These are phyloP conservation scores for Rhadinocentrus ornatus DNA, from an alignment of 2,797 vertebrate genomes.

Conservation along the genomic window DNA sequence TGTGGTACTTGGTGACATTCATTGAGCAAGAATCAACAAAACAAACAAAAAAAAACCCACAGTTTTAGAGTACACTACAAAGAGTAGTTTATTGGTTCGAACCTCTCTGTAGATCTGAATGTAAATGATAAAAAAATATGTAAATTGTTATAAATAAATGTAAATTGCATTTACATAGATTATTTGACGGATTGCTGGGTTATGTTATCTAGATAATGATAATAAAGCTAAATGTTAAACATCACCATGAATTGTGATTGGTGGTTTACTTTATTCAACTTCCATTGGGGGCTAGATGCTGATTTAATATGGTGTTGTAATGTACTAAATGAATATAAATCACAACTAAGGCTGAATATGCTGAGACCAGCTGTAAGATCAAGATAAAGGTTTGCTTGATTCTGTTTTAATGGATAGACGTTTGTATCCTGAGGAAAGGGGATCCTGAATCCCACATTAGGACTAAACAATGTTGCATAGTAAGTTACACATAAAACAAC, in stretches of 20 bases:
- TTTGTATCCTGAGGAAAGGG: slow-evolving; percentile 14
- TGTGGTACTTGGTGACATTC: neutral
- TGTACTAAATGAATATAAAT: neutral
- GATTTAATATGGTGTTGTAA: neutral
- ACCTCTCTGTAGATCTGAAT: neutral
- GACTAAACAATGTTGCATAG: neutral
- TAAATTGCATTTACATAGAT: neutral
- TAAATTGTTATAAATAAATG: neutral
- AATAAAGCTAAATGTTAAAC: neutral
- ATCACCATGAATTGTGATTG: neutral
- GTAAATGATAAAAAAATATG: no score
- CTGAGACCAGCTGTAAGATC: neutral
- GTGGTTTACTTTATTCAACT: neutral
- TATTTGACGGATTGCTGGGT: neutral
- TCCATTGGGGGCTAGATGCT: neutral
- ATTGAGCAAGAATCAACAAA: neutral
- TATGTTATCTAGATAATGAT: neutral
- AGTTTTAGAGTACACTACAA: neutral
- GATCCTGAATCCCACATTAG: neutral
- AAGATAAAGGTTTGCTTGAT: neutral
- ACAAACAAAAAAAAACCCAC: no score
- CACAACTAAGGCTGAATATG: neutral
- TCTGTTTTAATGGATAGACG: neutral
- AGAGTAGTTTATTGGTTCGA: neutral
- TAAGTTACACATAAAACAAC: neutral